A percentile compares a stretch with the other conserved stretches of the same genome.
phyloP scores from a whole-genome alignment of 1,140 invertebrate species.

The Polypedilum pembai region DNA sequence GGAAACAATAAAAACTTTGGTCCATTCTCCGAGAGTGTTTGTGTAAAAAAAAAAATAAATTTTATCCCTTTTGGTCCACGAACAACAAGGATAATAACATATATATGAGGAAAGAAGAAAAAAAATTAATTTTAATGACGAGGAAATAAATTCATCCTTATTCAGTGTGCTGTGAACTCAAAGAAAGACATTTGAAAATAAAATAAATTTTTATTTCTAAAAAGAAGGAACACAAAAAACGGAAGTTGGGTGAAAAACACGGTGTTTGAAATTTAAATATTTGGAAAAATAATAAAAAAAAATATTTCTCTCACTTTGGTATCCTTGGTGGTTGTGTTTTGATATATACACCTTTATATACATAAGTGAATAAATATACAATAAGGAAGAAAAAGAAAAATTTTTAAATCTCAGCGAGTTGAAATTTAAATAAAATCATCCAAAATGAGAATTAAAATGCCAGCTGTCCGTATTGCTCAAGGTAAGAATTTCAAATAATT shows the following conservation, averaged over 20 bases:
- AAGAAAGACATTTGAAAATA: not conserved
- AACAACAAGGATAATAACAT: not conserved
- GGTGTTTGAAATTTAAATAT: not conserved
- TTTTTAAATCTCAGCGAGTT: conserved; percentile 23
- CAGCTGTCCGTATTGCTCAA: conserved; percentile 87
- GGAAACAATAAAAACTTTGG: not conserved
- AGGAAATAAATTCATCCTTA: conserved; percentile 5
- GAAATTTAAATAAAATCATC: conserved; percentile 33
- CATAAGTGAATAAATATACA: not conserved
- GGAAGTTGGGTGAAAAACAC: not conserved
- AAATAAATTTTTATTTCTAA: too few species aligned
- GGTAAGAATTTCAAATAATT: conserved; percentile 50
- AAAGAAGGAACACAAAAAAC: not conserved
- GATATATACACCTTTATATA: not conserved
- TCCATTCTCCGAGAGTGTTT: not conserved
- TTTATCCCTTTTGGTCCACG: not conserved
- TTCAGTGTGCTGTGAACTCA: conserved; percentile 13
- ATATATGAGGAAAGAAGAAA: not conserved
- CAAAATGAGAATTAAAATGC: conserved; percentile 95
- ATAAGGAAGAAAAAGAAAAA: conserved; percentile 7
- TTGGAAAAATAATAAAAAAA: not conserved
- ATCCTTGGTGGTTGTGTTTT: not conserved
- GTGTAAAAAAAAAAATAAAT: not conserved
- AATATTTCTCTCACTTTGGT: not conserved
- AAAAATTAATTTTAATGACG: not conserved